Conservation (phyloP, 2,797 vertebrate species). For the Chrosomus eos region DNA sequence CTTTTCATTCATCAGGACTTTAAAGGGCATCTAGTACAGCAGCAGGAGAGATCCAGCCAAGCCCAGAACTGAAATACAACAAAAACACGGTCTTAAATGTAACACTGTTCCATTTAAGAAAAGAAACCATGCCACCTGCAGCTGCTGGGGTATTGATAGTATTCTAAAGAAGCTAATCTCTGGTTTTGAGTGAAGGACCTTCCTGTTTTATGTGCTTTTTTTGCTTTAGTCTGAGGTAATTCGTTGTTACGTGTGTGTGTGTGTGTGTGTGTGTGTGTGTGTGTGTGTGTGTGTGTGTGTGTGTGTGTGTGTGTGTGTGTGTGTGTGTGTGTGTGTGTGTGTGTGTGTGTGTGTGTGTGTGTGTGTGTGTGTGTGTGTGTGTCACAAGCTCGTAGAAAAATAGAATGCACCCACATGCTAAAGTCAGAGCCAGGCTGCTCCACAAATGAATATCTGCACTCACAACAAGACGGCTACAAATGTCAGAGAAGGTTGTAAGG, state of each 20-base stretch:
- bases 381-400: conserved; percentile 19
- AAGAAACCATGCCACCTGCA: neutral
- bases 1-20: conserved; percentile 23
- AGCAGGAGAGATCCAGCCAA: conserved; percentile 1
- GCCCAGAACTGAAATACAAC: neutral
- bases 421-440: conserved; percentile 56
- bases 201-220: neutral
- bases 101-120: neutral
- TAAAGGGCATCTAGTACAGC: conserved; percentile 52
- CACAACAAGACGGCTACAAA: conserved; percentile 51
- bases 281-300: conserved; percentile 29
- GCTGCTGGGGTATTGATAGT: conserved; percentile 7
- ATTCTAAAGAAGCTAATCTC: conserved; percentile 18
- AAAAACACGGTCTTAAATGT: conserved; percentile 10
- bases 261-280: conserved; percentile 29
- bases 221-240: conserved; percentile 13
- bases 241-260: conserved; percentile 15
- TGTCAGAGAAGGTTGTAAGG: conserved; percentile 44
- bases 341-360: neutral
- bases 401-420: conserved; percentile 51
- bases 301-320: conserved; percentile 24
- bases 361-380: neutral
- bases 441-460: conserved; percentile 43
- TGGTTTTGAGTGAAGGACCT: neutral
- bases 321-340: neutral